These are phyloP conservation scores for Amniataba percoides DNA, from an alignment of 2,797 vertebrate species.

Conservation along the genomic window DNA sequence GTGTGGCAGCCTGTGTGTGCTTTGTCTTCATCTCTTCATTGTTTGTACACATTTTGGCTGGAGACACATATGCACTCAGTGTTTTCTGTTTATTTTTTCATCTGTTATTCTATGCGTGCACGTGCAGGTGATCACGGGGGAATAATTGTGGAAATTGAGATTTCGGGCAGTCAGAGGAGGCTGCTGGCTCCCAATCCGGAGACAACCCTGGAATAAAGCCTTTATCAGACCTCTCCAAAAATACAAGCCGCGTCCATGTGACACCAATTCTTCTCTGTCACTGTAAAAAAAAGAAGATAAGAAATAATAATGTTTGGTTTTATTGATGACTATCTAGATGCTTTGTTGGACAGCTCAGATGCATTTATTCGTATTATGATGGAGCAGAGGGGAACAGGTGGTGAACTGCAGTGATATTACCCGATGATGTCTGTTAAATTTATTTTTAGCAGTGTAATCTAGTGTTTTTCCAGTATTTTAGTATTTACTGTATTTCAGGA, in stretches of 20 bases:
- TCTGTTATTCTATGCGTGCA: slow-evolving; percentile 15
- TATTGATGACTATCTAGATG: slow-evolving; percentile 6
- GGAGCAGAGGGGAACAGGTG: neutral
- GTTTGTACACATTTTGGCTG: slow-evolving; percentile 83
- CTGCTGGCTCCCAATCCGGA: slow-evolving; percentile 56
- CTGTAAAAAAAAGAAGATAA: slow-evolving; percentile 20
- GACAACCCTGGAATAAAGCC: slow-evolving; percentile 59
- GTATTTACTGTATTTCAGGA: neutral
- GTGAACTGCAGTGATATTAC: slow-evolving; percentile 8
- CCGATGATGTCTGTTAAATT: neutral
- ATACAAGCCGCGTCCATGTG: slow-evolving; percentile 43
- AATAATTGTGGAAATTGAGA: slow-evolving; percentile 44
- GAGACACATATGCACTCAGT: slow-evolving; percentile 44
- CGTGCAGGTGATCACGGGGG: slow-evolving; percentile 56
- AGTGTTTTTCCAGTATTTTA: neutral
- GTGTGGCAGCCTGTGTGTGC: slow-evolving; percentile 66
- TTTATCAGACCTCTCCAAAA: slow-evolving; percentile 52
- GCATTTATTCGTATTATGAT: slow-evolving; percentile 19
- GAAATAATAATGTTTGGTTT: neutral
- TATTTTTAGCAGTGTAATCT: neutral
- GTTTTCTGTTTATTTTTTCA: slow-evolving; percentile 3
- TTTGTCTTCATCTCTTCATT: slow-evolving; percentile 87
- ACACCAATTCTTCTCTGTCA: slow-evolving; percentile 18
- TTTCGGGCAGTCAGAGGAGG: slow-evolving; percentile 28
- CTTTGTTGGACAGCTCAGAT: slow-evolving; percentile 13